Evolutionary conservation across 2,113 vertebrate genomes (phyloP), one percentile per base, ranked within the genome.

Genomic region (Circaetus cinerascens): DNA sequence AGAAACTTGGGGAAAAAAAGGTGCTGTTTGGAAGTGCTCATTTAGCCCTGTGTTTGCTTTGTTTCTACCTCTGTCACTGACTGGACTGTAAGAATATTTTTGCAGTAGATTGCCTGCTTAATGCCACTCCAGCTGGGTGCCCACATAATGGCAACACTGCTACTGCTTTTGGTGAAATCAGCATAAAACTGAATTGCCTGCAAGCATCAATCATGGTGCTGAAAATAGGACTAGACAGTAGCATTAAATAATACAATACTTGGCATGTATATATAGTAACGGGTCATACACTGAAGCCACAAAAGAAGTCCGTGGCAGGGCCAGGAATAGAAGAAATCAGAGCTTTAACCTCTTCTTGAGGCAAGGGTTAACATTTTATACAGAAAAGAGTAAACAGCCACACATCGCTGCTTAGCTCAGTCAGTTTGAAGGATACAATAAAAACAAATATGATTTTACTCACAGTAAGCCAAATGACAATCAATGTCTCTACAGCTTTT

Each of bases 191-290:
- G 69, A 88, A 96, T 75, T 3, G 13, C 67, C 73, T 66, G 82
- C 53, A 96, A 96, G 25, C 69, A 72, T 89, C 80, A 95, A 27
- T 80, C 59, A 38, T 12, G 15, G 27, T 63, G 18, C 53, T 84
- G 75, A 79, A 96, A 96, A 88, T 26, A 83, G 64, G 91, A 87
- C 67, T 75, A 63, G 92, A 71, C 45, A 86, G 71, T 59, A 81
- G 45, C 32, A 86, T 79, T 78, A 96, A 94, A 91, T 78, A 94
- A 95, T 62, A 86, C 18, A 75, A 85, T 77, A 90, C 22, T 57
- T 93, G 34, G 53, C 72, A 45, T 34, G 23, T 41, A 88, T 76
- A 60, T 83, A 80, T 38, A 92, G 45, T 66, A 82, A 81, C 15
- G 29, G 45, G 34, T 77, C 77, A 68, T 8, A 36, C 21, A 45